Evolutionary conservation across 1,140 invertebrate species (phyloP), one percentile per base, ranked within the genome.

Genomic region (Atta cephalotes): DNA sequence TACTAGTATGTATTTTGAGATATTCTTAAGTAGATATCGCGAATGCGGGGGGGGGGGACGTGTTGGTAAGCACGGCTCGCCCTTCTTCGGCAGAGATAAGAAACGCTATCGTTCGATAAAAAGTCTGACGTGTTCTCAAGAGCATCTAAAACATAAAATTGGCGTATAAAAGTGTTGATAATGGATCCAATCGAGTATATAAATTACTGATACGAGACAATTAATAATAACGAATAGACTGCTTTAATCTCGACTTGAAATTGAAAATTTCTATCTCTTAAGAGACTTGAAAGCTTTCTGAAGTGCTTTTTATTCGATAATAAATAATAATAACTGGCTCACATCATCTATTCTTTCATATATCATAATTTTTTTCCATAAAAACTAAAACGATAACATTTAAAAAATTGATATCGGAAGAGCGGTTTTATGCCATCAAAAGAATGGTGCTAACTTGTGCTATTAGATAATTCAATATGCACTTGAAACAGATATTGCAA

Each of bases 1-100:
- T 49, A 74, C 39, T n/a, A 18, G 21, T 28, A 25, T 74, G 45
- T 76, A 76, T 84, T 84, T 84, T 84, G 74, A 76, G 56, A 49
- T 49, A 62, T 14, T 76, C 70, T 84, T 51, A 28, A 76, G 53
- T 9, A 45, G 53, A 60, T 74, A 71, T 81, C 65, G 45, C 3
- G 14, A 4, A 82, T 70, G 66, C 5, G 18, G 12, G 21, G 45
- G 21, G 21, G 21, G 21, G 21, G 21, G 21, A 21, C 56, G 45
- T 74, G 68, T 35, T 63, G 45, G 10, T 21, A 25, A 65, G 63
- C 65, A 45, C 3, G 16, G 49, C 49, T 81, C 53, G 60, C 31
- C 35, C 16, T 58, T 18, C 51, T 16, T 74, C 25, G 49, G 6
- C 5, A 18, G 31, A 76, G 80, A 84, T 45, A 76, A 74, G 56